phyloP scores from a whole-genome alignment of 2,888 invertebrate species.

The Lycia hirtaria region DNA sequence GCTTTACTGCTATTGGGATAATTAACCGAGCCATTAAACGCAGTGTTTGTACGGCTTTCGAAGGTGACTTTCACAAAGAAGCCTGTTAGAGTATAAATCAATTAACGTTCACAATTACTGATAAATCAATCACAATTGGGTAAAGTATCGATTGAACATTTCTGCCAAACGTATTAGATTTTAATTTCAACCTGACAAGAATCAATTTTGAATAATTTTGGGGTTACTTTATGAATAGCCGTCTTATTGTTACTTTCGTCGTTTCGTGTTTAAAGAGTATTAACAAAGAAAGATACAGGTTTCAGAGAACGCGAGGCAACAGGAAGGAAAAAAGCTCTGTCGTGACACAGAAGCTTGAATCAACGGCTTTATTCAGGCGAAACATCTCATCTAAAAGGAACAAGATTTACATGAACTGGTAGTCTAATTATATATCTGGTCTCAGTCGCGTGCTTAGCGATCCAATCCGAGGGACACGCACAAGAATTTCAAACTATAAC shows the following conservation, averaged over 20 bases:
- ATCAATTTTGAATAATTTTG: neutral
- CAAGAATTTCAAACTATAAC: slow-evolving; percentile 39
- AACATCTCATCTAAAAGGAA: slow-evolving; percentile 52
- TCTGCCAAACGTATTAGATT: neutral
- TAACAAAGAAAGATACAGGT: slow-evolving; percentile 19
- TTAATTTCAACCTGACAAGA: neutral
- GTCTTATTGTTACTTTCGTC: neutral
- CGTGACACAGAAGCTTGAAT: slow-evolving; percentile 38
- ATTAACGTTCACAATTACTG: slow-evolving; percentile 42
- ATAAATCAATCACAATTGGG: slow-evolving; percentile 21
- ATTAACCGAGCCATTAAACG: slow-evolving; percentile 13
- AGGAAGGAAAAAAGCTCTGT: slow-evolving; percentile 21
- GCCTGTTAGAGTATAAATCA: slow-evolving; percentile 48
- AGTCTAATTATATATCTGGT: slow-evolving; percentile 73
- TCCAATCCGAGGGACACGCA: slow-evolving; percentile 49
- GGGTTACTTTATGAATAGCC: neutral
- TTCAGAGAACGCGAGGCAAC: slow-evolving; percentile 26
- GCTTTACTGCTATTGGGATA: slow-evolving; percentile 8
- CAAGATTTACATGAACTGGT: slow-evolving; percentile 61
- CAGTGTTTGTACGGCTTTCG: slow-evolving; percentile 41
- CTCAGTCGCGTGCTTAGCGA: slow-evolving; percentile 69
- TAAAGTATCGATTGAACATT: slow-evolving; percentile 19
- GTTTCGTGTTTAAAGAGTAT: slow-evolving; percentile 11
- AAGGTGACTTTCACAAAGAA: slow-evolving; percentile 54
- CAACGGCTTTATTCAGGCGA: slow-evolving; percentile 41